Percentiles rank a stretch among this genome's conserved stretches.
These are phyloP conservation scores for Catamblyrhynchus diadema DNA, from an alignment of 2,797 vertebrate genomes.

Conservation along the genomic window DNA sequence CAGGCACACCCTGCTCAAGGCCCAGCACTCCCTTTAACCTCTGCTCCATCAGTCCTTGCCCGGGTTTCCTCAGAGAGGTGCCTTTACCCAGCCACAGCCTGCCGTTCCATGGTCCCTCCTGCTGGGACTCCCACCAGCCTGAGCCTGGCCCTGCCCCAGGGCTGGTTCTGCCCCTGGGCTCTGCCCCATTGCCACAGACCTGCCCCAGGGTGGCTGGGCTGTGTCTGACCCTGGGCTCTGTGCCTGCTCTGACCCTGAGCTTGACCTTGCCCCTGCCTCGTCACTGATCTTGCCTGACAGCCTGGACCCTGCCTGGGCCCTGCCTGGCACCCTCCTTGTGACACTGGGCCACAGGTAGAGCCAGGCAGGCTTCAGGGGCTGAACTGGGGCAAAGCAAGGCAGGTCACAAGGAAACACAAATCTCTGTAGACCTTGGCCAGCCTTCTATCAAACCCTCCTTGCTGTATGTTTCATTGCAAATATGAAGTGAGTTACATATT, in stretches of 20 bases:
- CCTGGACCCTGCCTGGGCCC: fast-evolving
- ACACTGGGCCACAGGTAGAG: background rate
- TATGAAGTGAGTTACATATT: background rate
- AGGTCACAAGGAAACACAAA: background rate
- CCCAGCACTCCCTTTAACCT: too few relatives aligned
- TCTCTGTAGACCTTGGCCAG: background rate
- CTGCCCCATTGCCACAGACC: background rate
- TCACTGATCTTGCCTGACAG: background rate
- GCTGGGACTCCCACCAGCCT: background rate
- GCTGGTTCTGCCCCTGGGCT: too few relatives aligned
- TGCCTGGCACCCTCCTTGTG: background rate
- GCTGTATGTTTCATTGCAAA: background rate
- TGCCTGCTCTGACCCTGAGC: background rate
- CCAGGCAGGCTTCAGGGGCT: background rate
- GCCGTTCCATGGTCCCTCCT: background rate
- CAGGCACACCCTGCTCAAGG: background rate
- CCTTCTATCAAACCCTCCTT: background rate
- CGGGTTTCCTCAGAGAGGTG: background rate
- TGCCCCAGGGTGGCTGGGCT: background rate
- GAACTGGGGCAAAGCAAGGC: background rate
- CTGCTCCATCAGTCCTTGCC: background rate
- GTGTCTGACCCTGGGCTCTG: fast-evolving
- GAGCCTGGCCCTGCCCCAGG: background rate
- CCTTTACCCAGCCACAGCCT: background rate
- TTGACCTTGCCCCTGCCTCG: background rate